Base-by-base conservation (phyloP, 2,797 vertebrate genomes). In the Tangara arthus region DNA sequence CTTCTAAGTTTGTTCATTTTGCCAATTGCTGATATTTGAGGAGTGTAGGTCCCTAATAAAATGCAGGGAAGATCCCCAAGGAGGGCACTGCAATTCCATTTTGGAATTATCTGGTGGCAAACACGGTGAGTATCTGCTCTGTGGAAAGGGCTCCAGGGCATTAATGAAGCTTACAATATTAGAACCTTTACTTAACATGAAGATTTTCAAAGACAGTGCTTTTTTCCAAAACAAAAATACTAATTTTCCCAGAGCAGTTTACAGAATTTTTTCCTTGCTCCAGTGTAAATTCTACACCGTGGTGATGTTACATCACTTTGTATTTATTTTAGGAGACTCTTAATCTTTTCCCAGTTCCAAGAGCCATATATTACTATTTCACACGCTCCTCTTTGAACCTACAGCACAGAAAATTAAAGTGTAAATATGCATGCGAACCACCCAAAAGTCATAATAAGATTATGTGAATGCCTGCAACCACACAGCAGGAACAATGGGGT, bases 401-500 rank as follows among this genome's bases (percentile, higher is more conserved):
- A 82, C 79, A 94, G 55, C 42, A 44, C 87, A 87, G 79, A 95
- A 95, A 94, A 92, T 76, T 91, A 30, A 72, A 83, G 59, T 65
- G 66, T 83, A 81, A 91, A 86, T 69, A 87, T 27, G 59, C 70
- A 90, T 16, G 49, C 0, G n/a, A 66, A 66, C 66, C 91, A 86
- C 93, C 86, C 89, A 76, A 92, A 83, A 87, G 82, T 78, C 76
- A 81, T 92, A 92, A 92, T 80, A 68, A 94, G 95, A 91, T 94
- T 95, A 90, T 79, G 35, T 27, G 78, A 94, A 49, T 34, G 82
- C 87, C 70, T 96, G 89, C 78, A 96, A 94, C 94, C 92, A 93
- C 73, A 59, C 76, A 49, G 90, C 73, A 82, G 90, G 71, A 96
- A 96, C 93, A 96, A 88, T 91, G 52, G 91, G 71, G 55, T 90